Evolutionary conservation across 2,113 vertebrate species (phyloP).

Genomic region (Rostratula benghalensis): DNA sequence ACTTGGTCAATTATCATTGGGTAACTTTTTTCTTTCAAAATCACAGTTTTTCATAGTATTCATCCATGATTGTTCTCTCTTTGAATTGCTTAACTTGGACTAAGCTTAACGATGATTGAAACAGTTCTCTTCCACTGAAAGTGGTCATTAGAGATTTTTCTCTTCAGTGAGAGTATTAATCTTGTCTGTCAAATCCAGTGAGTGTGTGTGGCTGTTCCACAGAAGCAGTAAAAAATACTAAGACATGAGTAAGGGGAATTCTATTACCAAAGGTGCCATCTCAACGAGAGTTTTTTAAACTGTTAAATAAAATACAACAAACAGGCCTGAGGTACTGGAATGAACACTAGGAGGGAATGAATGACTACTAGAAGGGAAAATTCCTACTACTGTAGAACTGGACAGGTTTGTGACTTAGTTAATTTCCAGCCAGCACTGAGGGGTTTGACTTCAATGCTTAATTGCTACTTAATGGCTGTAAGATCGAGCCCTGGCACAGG

Average conservation of each 20-base stretch:
- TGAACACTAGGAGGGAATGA: not conserved
- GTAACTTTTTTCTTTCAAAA: not conserved
- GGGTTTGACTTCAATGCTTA: not conserved
- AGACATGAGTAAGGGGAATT: not conserved
- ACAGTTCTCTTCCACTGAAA: not conserved
- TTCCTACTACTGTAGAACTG: not conserved
- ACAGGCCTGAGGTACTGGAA: not conserved
- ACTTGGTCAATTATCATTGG: not conserved
- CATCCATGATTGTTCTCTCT: not conserved
- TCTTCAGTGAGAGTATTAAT: not conserved
- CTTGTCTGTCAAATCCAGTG: not conserved
- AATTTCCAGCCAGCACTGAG: not conserved
- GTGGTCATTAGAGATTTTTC: not conserved
- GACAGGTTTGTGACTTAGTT: not conserved
- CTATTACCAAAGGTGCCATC: not conserved
- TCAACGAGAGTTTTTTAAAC: not conserved
- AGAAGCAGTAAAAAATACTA: not conserved
- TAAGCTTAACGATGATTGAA: not conserved
- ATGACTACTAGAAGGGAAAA: not conserved
- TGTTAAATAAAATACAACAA: not conserved
- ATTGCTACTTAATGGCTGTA: not conserved
- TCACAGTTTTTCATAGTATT: not conserved
- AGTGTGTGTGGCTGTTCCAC: not conserved
- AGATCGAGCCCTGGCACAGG: not conserved
- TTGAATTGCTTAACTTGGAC: not conserved